phyloP scores from a whole-genome alignment of 2,113 vertebrate species.

The Corythornis cristatus region DNA sequence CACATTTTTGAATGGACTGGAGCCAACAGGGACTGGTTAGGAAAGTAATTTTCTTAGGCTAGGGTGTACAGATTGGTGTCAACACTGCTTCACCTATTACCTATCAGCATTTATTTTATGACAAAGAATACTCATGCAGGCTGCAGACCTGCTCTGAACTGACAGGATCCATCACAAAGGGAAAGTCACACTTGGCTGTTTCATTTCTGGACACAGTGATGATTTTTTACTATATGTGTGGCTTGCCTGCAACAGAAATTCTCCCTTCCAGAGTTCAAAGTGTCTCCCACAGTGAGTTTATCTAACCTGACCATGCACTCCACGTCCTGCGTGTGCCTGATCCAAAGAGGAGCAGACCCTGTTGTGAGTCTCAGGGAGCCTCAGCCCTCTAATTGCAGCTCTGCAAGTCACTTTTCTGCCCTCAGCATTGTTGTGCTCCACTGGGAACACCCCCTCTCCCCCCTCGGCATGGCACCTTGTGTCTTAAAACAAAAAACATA shows the following conservation, averaged over 20 bases:
- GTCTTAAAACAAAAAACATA: not conserved
- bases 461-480: not conserved
- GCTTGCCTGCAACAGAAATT: not conserved
- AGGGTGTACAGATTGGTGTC: not conserved
- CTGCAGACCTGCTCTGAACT: not conserved
- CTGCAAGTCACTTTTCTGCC: not conserved
- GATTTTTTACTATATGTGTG: not conserved
- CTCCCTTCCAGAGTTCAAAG: slow-evolving; percentile 12
- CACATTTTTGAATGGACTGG: not conserved
- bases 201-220: not conserved
- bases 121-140: not conserved
- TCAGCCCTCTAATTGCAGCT: not conserved
- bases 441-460: not conserved
- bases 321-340: not conserved
- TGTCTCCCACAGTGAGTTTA: not conserved
- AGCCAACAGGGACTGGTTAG: not conserved
- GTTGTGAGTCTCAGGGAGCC: not conserved
- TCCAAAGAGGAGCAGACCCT: not conserved
- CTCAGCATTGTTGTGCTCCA: not conserved
- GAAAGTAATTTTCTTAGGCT: not conserved
- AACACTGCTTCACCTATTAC: not conserved
- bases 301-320: not conserved
- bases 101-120: not conserved
- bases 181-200: not conserved
- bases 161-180: not conserved